Percentiles rank a stretch among this genome's conserved stretches.
phyloP scores from a whole-genome alignment of 2,888 invertebrate species.

The Ctena decussata region DNA sequence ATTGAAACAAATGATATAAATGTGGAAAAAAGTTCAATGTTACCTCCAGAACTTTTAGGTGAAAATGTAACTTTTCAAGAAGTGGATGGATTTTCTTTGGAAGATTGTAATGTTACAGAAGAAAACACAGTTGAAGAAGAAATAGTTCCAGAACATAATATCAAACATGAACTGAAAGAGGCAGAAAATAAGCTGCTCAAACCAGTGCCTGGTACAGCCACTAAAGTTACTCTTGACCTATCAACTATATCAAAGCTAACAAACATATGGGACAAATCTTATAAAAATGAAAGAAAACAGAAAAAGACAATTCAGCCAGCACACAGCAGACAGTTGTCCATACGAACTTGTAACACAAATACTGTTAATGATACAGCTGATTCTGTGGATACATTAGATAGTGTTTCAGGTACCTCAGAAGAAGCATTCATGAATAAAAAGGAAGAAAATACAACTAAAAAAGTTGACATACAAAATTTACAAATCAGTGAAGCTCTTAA shows the following conservation, averaged over 20 bases:
- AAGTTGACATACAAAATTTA: neutral
- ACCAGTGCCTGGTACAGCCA: neutral
- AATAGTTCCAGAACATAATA: neutral
- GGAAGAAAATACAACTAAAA: too few species aligned
- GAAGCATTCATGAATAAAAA: too few species aligned
- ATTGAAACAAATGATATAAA: neutral
- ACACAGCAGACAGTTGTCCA: neutral
- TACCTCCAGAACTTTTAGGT: neutral
- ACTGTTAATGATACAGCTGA: neutral
- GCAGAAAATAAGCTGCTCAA: neutral
- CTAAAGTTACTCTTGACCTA: neutral
- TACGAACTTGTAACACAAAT: neutral
- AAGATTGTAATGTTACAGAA: neutral
- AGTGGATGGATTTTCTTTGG: neutral
- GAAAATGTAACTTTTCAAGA: neutral
- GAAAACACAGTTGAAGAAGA: neutral
- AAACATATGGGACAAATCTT: neutral
- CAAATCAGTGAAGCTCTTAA: neutral
- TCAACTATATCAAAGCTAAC: neutral
- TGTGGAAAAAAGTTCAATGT: neutral
- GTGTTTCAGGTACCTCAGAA: too few species aligned
- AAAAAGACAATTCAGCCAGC: too few species aligned
- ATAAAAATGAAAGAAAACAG: neutral
- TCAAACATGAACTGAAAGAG: neutral
- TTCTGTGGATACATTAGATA: neutral